Conservation (phyloP, 1,140 invertebrate genomes). For the Zaprionus inermis region DNA sequence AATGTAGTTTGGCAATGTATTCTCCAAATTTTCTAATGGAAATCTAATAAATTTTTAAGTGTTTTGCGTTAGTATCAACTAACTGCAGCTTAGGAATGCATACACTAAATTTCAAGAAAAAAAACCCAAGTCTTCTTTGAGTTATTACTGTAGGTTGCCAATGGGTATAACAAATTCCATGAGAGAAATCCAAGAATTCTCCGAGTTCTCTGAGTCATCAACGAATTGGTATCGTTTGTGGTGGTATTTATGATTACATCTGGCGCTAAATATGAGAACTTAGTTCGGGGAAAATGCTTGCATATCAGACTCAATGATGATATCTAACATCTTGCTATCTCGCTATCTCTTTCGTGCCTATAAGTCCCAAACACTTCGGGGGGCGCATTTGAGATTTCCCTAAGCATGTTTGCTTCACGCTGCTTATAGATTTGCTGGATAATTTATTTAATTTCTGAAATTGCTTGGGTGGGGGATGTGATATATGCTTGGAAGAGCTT, state of each 20-base stretch:
- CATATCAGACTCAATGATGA: conserved; percentile 6
- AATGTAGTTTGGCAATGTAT: too few relatives aligned
- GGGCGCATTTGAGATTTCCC: conserved; percentile 6
- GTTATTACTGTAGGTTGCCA: too few relatives aligned
- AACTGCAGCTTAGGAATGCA: too few relatives aligned
- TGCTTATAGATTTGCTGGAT: conserved; percentile 18
- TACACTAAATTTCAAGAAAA: too few relatives aligned
- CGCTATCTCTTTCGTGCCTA: background rate
- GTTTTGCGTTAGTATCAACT: too few relatives aligned
- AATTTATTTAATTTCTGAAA: conserved; percentile 45
- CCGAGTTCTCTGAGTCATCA: background rate
- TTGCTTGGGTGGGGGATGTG: background rate
- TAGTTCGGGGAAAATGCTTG: background rate
- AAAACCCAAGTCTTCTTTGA: too few relatives aligned
- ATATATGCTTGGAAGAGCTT: background rate
- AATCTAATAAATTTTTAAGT: too few relatives aligned
- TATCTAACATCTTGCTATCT: background rate
- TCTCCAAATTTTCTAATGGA: too few relatives aligned
- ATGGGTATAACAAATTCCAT: background rate
- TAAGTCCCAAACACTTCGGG: background rate
- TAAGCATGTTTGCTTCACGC: conserved; percentile 9
- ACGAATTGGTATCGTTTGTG: background rate
- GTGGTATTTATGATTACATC: conserved; percentile 1
- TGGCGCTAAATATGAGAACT: background rate
- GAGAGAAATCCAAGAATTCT: background rate